A percentile compares a stretch with the other conserved stretches of the same genome.
Evolutionary conservation across 2,888 invertebrate genomes (phyloP).

Genomic region (Trichogramma evanescens): DNA sequence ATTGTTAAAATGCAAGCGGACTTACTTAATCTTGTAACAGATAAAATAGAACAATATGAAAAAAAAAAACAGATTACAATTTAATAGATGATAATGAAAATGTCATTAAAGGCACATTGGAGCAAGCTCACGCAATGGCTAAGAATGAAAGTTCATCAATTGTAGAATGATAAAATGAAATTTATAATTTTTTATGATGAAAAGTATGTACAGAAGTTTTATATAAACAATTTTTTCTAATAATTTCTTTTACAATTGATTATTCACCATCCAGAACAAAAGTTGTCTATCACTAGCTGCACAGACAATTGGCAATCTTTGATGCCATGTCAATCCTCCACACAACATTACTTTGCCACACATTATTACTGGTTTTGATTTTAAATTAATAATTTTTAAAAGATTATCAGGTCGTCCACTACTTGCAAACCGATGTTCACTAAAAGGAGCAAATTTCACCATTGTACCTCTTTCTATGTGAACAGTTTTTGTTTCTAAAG

Average conservation of each 20-base stretch:
- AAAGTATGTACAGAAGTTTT: not conserved
- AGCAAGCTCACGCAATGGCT: not conserved
- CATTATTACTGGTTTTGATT: conserved; percentile 53
- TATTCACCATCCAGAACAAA: conserved; percentile 56
- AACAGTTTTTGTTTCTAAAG: conserved; percentile 54
- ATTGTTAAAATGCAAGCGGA: conserved; percentile 22
- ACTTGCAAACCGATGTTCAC: conserved; percentile 60
- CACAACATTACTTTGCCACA: conserved; percentile 52
- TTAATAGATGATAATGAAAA: no score
- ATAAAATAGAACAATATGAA: not conserved
- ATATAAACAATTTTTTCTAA: not conserved
- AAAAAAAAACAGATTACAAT: no score
- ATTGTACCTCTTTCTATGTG: conserved; percentile 59
- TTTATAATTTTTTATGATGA: conserved; percentile 2
- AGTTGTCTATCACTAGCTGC: conserved; percentile 56
- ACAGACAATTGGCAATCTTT: conserved; percentile 55
- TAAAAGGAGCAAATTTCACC: conserved; percentile 57
- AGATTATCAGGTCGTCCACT: conserved; percentile 61
- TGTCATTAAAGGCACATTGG: no score
- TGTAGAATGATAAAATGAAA: conserved; percentile 2
- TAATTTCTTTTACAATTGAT: conserved; percentile 25
- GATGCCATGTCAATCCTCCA: conserved; percentile 60
- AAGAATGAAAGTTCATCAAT: no score
- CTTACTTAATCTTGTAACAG: conserved; percentile 20
- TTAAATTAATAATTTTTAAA: conserved; percentile 58